Evolutionary conservation across 1,140 invertebrate genomes (phyloP), one percentile per base, ranked within the genome.

Genomic region (Berghia stephanieae): DNA sequence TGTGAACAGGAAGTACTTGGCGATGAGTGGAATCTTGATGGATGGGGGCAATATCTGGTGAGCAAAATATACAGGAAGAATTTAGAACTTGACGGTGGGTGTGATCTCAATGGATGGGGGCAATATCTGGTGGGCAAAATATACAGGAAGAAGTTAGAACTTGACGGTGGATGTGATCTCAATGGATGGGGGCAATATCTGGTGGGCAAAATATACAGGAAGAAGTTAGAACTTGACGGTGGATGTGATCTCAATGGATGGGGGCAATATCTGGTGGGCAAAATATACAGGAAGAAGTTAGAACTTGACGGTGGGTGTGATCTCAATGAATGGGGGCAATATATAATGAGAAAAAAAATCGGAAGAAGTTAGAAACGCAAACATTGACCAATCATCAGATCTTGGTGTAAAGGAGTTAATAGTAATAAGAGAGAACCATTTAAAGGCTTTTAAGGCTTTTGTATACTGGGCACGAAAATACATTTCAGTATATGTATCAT

Each of bases 1-100:
- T 43, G 98, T 99, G 90, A 99, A 99, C 3, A 99, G 92, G 67
- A 99, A 92, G 91, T 99, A 99, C 91, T 99, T 99, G 88, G 97
- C 96, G 80, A 99, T 99, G 34, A 89, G 81, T n/a, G 89, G 88
- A 43, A 90, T 89, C 31, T 86, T 88, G 42, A 89, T 78, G 0
- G 78, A 99, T 91, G 76, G 98, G 73, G 98, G 98, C 79, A 99
- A 92, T 89, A 99, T 99, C 91, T 99, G 99, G 75, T 96, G 98
- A 66, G 99, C 96, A 63, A 24, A 73, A 57, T 5, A 73, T 38
- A 1, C 36, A 38, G 16, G n/a, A n/a, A 16, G 8, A 63, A 63
- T 16, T 31, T 24, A 38, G 31, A 10, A 49, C 10, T 66, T 31
- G 10, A 4, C 8, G 31, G n/a, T 31, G 21, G 40, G 40, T 31